These are phyloP conservation scores for Jaculus jaculus DNA, from an alignment of 2,113 vertebrate species.

Conservation along the genomic window DNA sequence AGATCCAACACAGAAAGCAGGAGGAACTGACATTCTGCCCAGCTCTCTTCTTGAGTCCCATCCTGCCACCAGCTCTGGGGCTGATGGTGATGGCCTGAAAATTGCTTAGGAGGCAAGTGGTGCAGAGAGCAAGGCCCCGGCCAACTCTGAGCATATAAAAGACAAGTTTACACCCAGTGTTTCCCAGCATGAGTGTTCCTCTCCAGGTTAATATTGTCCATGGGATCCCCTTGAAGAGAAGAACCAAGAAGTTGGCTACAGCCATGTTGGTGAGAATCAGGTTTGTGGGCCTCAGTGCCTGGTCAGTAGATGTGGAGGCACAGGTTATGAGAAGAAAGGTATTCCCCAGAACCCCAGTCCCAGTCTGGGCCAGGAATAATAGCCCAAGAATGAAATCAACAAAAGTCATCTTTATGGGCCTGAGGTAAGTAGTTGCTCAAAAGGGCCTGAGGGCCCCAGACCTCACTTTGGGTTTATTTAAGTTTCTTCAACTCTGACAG, in stretches of 20 bases:
- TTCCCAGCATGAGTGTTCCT: neutral
- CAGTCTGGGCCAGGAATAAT: neutral
- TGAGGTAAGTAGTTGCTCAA: neutral
- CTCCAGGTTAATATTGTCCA: neutral
- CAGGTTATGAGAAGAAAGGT: neutral
- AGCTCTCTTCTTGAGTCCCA: neutral
- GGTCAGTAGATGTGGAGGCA: neutral
- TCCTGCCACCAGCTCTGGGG: neutral
- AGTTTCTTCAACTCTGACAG: neutral
- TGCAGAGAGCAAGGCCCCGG: neutral
- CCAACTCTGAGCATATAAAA: neutral
- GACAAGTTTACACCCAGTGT: neutral
- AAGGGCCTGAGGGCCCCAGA: neutral
- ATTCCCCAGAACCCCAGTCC: neutral
- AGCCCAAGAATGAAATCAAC: neutral
- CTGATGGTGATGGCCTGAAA: neutral
- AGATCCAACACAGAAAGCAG: slow-evolving; percentile 19
- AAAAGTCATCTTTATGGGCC: neutral
- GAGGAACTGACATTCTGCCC: neutral
- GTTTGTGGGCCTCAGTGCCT: neutral
- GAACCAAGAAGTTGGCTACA: slow-evolving; percentile 11
- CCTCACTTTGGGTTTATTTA: neutral
- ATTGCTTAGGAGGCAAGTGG: slow-evolving; percentile 34
- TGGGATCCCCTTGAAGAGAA: slow-evolving; percentile 22
- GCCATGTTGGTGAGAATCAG: slow-evolving; percentile 31